Evolutionary conservation across 2,797 vertebrate genomes (phyloP), one percentile per base, ranked within the genome.

Genomic region (Thamnophis elegans): DNA sequence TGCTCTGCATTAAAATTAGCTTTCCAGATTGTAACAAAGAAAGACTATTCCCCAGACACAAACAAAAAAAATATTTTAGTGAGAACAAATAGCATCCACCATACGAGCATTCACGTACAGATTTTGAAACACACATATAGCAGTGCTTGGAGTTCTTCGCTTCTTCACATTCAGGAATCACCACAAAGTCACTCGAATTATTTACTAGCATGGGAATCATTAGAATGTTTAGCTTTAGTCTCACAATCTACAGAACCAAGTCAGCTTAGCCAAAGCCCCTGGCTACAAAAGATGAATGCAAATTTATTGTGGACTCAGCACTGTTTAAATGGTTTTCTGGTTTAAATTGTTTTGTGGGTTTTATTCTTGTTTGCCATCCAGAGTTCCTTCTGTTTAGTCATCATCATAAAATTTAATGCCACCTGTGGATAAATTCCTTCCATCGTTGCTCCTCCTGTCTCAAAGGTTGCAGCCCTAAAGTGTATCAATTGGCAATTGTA

Each of bases 101-200:
- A 54, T 18, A 88, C 7, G 32, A 36, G 20, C 28, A 82, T 16
- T 32, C 68, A 88, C n/a, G 13, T 22, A 92, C 88, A 90, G 56
- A 62, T 51, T 42, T 22, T 90, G 32, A 47, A 20, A 42, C 20
- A 59, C 47, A 87, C 85, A 51, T 65, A 78, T 56, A 54, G 6
- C 42, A 51, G 56, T 25, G 53, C 26, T 55, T 4, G 82, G 82
- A 58, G 54, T 56, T 16, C 26, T 59, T 73, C 36, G 1, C 12
- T 53, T 82, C 22, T 55, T 92, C 16, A 12, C 53, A 60, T 92
- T 26, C 89, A 90, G 54, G 60, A 90, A 92, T 28, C 58, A 92
- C 16, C 26, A 22, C 28, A 54, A 60, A 4, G 16, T 88, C 90
- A 16, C 55, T 60, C 73, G 85, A 88, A 78, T 54, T 68, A 90